Percentiles rank a stretch among this genome's conserved stretches.
phyloP scores from a whole-genome alignment of 1,140 invertebrate species.

The Laodelphax striatellus region DNA sequence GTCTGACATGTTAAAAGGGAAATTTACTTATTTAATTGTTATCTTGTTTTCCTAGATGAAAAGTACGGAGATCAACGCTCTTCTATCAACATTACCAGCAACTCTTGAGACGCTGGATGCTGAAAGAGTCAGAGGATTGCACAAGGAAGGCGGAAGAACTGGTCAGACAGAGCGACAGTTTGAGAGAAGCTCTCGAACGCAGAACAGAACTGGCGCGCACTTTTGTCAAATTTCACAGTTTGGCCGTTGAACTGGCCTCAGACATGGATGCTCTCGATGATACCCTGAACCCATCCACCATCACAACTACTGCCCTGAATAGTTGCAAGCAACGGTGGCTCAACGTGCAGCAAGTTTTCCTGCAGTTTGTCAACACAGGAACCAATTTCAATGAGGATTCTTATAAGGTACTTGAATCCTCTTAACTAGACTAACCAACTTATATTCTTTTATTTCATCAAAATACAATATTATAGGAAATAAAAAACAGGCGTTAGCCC shows the following conservation, averaged over 20 bases:
- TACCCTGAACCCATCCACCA: conserved; percentile 29
- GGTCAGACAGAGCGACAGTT: conserved; percentile 47
- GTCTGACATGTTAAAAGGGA: too few species aligned
- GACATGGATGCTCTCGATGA: conserved; percentile 54
- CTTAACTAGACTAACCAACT: too few species aligned
- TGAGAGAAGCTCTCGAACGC: conserved; percentile 48
- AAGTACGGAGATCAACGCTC: conserved; percentile 49
- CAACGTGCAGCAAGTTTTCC: conserved; percentile 43
- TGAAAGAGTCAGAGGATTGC: conserved; percentile 47
- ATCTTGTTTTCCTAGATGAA: conserved; percentile 43
- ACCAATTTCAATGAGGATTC: conserved; percentile 55
- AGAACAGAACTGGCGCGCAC: conserved; percentile 41
- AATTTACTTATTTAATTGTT: background rate
- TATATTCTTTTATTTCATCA: too few species aligned
- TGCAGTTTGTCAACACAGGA: conserved; percentile 46
- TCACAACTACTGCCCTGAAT: background rate
- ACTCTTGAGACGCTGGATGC: conserved; percentile 54
- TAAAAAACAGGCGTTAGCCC: too few species aligned
- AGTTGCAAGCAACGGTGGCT: conserved; percentile 34
- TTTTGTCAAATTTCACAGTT: conserved; percentile 63
- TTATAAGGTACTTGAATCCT: conserved; percentile 37
- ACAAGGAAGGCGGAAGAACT: conserved; percentile 48
- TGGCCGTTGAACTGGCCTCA: conserved; percentile 48
- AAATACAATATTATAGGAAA: too few species aligned
- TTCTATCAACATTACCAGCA: conserved; percentile 47